Base-by-base conservation (phyloP, 1,140 invertebrate species). In the Teleopsis dalmanni region DNA sequence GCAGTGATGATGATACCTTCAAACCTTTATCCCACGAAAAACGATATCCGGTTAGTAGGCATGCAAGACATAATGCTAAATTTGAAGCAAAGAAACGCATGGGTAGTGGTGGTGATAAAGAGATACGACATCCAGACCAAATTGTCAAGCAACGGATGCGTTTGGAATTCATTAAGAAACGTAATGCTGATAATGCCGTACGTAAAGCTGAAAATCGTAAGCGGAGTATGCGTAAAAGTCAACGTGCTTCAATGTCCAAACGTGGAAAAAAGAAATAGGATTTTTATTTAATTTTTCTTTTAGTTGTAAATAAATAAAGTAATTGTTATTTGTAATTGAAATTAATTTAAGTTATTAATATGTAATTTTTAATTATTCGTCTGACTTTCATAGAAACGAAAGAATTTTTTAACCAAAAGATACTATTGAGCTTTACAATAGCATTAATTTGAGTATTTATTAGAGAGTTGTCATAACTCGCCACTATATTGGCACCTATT, bases 101-200 rank as follows among this genome's bases (percentile, higher is more conserved):
- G 31, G 57, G 61, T 51, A 47, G 45, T 19, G 33, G 31, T 10
- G 53, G 54, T 14, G 55, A 56, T 3, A 73, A 72, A 42, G 84
- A 87, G 60, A 42, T 88, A 29, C 84, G 81, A 55, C 75, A 68
- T 16, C 78, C 79, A 0, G 83, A 87, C 48, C 79, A 87, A 59
- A 83, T 88, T 50, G 60, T 85, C 3, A 88, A 87, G 59, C 72
- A 75, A 3, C 74, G 84, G 46, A 58, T 69, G 59, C 61, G 68
- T 13, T 42, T 70, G 26, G 67, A 71, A 34, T 55, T 57, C 19
- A 67, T 69, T 22, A 68, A 61, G 46, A 59, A 57, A 31, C 57
- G 54, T 14, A 59, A 66, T 46, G 55, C 57, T 31, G 58, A 58
- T 6, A 71, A 62, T 54, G 54, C 46, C 3, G 40, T 47, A 40